Conservation (phyloP, 2,113 vertebrate genomes). For the Merops nubicus region DNA sequence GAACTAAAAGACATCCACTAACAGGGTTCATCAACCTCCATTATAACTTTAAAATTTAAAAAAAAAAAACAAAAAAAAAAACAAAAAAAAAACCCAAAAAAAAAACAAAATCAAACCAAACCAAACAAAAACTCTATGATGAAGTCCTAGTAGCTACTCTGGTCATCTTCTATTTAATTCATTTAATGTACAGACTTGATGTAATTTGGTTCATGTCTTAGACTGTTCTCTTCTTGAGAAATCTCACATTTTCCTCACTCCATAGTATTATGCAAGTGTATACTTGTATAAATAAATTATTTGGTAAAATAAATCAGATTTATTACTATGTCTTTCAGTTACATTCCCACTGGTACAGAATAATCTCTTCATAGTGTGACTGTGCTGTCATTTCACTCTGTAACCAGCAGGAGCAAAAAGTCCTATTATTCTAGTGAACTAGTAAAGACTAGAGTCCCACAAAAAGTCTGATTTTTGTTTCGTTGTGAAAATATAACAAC, state of each 20-base stretch:
- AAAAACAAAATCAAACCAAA: neutral
- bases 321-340: neutral
- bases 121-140: neutral
- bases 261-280: neutral
- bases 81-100: too few relatives aligned
- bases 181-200: neutral
- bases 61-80: too few relatives aligned
- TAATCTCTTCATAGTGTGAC: neutral
- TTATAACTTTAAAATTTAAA: neutral
- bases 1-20: neutral
- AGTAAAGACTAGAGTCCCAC: neutral
- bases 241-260: neutral
- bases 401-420: neutral
- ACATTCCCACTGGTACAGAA: neutral
- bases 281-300: neutral
- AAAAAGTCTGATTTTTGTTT: neutral
- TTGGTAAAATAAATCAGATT: neutral
- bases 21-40: neutral
- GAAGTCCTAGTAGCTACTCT: neutral
- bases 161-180: neutral
- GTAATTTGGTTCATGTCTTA: neutral
- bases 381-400: neutral
- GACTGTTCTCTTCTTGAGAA: neutral
- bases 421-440: neutral
- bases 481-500: neutral